These are phyloP conservation scores for Gobio gobio DNA, from an alignment of 2,113 vertebrate genomes.

Conservation along the genomic window DNA sequence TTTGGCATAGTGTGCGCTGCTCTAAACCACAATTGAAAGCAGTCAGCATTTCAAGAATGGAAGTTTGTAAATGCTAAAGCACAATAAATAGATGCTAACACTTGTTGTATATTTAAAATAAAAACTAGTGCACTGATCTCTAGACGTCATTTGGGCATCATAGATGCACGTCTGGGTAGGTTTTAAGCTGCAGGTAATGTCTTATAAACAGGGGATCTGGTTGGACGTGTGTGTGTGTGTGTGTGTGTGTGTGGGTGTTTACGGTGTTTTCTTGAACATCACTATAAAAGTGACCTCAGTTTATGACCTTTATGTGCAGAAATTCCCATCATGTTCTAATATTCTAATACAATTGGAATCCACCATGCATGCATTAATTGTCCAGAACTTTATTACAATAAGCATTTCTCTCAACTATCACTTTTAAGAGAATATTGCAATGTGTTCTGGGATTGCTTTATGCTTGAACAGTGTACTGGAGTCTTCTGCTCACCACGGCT, in stretches of 20 bases:
- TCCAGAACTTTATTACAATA: not conserved
- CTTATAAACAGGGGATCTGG: not conserved
- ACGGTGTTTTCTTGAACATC: conserved; percentile 27
- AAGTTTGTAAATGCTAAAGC: not conserved
- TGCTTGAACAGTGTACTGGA: not conserved
- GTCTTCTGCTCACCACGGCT: not conserved
- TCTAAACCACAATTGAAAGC: conserved; percentile 20
- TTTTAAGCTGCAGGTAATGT: not conserved
- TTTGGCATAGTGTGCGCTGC: not conserved
- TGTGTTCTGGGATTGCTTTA: not conserved
- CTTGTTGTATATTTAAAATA: not conserved
- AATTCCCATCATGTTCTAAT: not conserved
- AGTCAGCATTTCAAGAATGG: not conserved
- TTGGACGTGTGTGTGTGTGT: not conserved
- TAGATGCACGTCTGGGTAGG: too few species aligned
- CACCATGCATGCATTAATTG: not conserved
- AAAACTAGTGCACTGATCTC: not conserved
- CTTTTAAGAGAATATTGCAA: not conserved
- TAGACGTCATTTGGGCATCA: not conserved
- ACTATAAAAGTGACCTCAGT: not conserved
- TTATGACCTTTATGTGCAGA: not conserved
- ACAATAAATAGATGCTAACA: not conserved
- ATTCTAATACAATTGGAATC: conserved; percentile 7
- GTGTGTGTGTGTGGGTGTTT: not conserved
- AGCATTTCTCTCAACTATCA: not conserved